These are phyloP conservation scores for Hemichromis elongatus DNA, from an alignment of 2,113 vertebrate species.

Conservation along the genomic window DNA sequence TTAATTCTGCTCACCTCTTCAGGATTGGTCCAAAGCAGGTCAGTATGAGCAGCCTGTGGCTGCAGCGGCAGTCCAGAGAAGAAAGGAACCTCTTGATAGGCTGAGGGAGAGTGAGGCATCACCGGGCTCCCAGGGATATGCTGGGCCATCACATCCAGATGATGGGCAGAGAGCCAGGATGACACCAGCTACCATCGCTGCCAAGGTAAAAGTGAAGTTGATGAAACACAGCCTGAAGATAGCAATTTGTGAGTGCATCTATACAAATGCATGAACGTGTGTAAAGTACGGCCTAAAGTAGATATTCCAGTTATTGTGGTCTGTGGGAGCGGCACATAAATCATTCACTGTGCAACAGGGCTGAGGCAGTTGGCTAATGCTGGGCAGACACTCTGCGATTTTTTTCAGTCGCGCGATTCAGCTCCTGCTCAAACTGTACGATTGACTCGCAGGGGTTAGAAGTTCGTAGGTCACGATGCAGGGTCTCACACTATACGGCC, in stretches of 20 bases:
- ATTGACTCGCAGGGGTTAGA: too few relatives aligned
- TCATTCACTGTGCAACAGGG: not conserved
- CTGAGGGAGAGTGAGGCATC: slow-evolving; percentile 81
- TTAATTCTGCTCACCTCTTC: slow-evolving; percentile 54
- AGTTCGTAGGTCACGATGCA: too few relatives aligned
- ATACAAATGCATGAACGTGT: not conserved
- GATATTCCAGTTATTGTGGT: not conserved
- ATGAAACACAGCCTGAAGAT: not conserved
- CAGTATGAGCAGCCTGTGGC: slow-evolving; percentile 82
- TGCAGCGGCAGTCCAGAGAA: slow-evolving; percentile 78
- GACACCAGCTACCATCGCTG: slow-evolving; percentile 82
- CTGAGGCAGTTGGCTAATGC: not conserved
- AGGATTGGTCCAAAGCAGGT: slow-evolving; percentile 94
- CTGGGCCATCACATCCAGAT: slow-evolving; percentile 60
- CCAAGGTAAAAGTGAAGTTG: slow-evolving; percentile 77
- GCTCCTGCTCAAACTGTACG: too few relatives aligned
- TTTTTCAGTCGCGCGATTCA: too few relatives aligned
- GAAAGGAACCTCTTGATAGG: slow-evolving; percentile 86
- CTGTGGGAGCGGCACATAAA: not conserved
- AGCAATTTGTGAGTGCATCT: not conserved
- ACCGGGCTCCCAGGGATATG: slow-evolving; percentile 53
- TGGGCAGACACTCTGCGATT: too few relatives aligned
- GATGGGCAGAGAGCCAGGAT: slow-evolving; percentile 79
- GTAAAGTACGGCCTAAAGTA: not conserved
- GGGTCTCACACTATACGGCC: too few relatives aligned